Percentiles rank a stretch among this genome's conserved stretches.
Conservation (phyloP, 2,797 vertebrate genomes). For the Falco concolor region DNA sequence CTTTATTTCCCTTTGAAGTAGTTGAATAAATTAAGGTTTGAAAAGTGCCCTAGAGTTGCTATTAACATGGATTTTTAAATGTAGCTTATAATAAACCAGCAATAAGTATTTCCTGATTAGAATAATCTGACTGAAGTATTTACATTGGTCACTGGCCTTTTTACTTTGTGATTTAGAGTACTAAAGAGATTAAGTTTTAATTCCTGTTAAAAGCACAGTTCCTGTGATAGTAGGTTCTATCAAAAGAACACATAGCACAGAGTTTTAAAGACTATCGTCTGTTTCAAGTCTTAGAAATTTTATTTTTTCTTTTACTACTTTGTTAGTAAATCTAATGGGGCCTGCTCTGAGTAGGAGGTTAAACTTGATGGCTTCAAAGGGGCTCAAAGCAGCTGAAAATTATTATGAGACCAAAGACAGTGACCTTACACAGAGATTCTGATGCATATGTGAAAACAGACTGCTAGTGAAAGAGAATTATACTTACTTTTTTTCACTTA, state of each 20-base stretch:
- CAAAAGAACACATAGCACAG: not conserved
- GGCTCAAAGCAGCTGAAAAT: not conserved
- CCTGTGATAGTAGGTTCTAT: not conserved
- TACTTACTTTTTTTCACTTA: not conserved
- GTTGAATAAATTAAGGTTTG: not conserved
- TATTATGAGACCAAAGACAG: not conserved
- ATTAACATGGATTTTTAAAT: not conserved
- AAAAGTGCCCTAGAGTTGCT: not conserved
- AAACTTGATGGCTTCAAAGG: not conserved
- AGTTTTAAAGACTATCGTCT: not conserved
- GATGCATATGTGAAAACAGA: not conserved
- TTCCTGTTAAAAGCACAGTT: not conserved
- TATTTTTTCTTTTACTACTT: not conserved
- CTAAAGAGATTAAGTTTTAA: constrained; percentile 16
- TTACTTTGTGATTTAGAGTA: not conserved
- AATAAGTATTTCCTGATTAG: not conserved
- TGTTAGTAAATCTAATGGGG: not conserved
- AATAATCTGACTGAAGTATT: constrained; percentile 27
- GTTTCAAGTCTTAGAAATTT: not conserved
- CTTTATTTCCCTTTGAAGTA: not conserved
- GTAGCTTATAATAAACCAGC: not conserved
- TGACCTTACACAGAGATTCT: not conserved
- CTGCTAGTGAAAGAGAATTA: not conserved
- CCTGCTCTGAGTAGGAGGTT: not conserved
- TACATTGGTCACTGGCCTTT: not conserved